A percentile compares a stretch with the other conserved stretches of the same genome.
These are phyloP conservation scores for Lanius ludovicianus DNA, from an alignment of 2,113 vertebrate genomes.

Conservation along the genomic window DNA sequence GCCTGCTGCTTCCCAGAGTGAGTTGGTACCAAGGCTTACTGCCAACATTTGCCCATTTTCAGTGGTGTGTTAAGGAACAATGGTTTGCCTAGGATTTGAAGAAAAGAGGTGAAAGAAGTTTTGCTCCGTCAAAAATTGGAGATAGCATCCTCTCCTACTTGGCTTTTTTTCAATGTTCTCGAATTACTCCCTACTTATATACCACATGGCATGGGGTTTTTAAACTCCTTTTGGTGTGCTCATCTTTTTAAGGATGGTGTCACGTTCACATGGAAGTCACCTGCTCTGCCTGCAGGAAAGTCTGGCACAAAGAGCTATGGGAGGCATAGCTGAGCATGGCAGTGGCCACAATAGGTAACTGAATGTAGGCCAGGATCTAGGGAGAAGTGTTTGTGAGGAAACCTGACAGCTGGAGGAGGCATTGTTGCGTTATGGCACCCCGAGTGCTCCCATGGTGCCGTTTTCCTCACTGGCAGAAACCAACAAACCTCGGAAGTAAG, in stretches of 20 bases:
- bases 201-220: fast-evolving
- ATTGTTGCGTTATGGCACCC: neutral
- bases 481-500: neutral
- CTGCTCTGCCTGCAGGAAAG: neutral
- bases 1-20: neutral
- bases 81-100: neutral
- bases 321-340: neutral
- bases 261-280: neutral
- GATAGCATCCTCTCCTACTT: neutral
- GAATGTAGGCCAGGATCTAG: neutral
- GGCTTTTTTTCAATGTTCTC: neutral
- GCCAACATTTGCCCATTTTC: neutral
- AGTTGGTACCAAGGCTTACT: neutral
- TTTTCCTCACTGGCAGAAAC: neutral
- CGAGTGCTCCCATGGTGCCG: fast-evolving
- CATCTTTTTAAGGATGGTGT: neutral
- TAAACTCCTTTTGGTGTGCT: neutral
- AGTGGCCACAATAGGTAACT: neutral
- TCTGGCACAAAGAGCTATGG: neutral
- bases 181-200: neutral
- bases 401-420: neutral
- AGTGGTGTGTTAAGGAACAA: neutral
- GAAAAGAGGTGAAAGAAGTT: neutral
- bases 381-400: neutral
- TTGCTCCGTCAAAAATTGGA: neutral